Conservation (phyloP, 2,797 vertebrate species). For the Schizothorax lantsangensis region DNA sequence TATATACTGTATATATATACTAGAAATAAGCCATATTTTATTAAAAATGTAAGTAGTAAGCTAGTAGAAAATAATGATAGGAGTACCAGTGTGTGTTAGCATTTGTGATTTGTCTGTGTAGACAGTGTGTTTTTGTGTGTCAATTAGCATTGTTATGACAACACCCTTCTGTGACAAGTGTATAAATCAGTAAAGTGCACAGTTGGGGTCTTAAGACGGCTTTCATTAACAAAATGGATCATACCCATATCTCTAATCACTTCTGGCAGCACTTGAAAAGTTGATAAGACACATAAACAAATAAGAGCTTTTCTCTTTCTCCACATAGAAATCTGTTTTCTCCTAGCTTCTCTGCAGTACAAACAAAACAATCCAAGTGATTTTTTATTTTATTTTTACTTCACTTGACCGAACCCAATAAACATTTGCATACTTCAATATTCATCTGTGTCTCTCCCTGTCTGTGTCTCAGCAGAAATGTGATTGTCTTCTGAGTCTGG, state of each 20-base stretch:
- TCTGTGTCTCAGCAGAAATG: conserved; percentile 84
- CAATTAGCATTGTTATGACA: not conserved
- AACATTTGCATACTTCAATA: not conserved
- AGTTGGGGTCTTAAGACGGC: not conserved
- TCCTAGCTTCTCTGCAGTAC: not conserved
- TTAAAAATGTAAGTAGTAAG: too few species aligned
- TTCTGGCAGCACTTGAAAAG: not conserved
- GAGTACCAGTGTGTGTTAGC: not conserved
- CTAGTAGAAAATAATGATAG: too few species aligned
- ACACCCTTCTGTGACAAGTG: not conserved
- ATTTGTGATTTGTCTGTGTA: not conserved
- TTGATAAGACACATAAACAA: not conserved
- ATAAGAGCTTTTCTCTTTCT: not conserved
- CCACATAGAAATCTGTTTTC: not conserved
- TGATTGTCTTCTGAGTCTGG: conserved; percentile 95
- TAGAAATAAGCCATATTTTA: too few species aligned
- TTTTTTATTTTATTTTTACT: not conserved
- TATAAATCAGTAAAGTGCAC: conserved; percentile 8
- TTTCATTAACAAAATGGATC: not conserved
- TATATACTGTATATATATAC: too few species aligned
- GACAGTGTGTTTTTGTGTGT: not conserved
- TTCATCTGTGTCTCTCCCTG: conserved; percentile 16
- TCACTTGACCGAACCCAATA: not conserved
- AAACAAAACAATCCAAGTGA: not conserved
- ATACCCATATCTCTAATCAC: not conserved